Percentiles rank a stretch among this genome's conserved stretches.
Conservation (phyloP, 2,113 vertebrate genomes). For the Bostrychus sinensis region DNA sequence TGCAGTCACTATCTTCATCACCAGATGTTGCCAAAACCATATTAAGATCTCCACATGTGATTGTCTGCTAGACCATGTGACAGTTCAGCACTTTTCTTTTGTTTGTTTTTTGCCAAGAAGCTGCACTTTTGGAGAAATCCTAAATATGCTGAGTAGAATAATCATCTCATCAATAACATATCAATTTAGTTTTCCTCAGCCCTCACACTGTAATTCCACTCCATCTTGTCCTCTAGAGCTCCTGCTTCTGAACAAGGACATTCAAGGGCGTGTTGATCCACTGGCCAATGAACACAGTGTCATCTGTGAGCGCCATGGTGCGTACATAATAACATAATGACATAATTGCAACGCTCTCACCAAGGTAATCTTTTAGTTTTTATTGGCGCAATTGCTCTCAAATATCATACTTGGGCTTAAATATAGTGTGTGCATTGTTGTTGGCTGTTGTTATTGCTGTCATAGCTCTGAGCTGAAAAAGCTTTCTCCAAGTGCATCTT, state of each 20-base stretch:
- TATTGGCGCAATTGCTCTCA: constrained; percentile 46
- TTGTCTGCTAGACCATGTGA: neutral
- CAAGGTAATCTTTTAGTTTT: constrained; percentile 50
- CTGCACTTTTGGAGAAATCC: constrained; percentile 13
- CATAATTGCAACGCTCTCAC: constrained; percentile 57
- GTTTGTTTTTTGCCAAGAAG: constrained; percentile 17
- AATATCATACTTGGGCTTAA: constrained; percentile 37
- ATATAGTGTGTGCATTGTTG: constrained; percentile 27
- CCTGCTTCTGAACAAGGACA: constrained; percentile 16
- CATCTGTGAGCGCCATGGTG: constrained; percentile 55
- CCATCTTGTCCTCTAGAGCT: constrained; percentile 13
- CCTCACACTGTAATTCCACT: constrained; percentile 28
- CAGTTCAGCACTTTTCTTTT: constrained; percentile 1
- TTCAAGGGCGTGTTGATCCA: constrained; percentile 44
- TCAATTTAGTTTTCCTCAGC: constrained; percentile 47
- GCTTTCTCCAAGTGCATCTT: constrained; percentile 17
- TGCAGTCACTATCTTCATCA: no score
- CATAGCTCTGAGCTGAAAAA: constrained; percentile 14
- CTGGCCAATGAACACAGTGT: constrained; percentile 42
- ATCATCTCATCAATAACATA: constrained; percentile 49
- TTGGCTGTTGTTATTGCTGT: constrained; percentile 35
- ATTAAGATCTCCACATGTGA: neutral
- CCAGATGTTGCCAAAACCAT: no score
- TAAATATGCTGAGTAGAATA: constrained; percentile 35
- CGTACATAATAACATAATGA: constrained; percentile 63